These are phyloP conservation scores for Chiridota heheva DNA, from an alignment of 35 echinoderm and acorn worm genomes.

Conservation along the genomic window DNA sequence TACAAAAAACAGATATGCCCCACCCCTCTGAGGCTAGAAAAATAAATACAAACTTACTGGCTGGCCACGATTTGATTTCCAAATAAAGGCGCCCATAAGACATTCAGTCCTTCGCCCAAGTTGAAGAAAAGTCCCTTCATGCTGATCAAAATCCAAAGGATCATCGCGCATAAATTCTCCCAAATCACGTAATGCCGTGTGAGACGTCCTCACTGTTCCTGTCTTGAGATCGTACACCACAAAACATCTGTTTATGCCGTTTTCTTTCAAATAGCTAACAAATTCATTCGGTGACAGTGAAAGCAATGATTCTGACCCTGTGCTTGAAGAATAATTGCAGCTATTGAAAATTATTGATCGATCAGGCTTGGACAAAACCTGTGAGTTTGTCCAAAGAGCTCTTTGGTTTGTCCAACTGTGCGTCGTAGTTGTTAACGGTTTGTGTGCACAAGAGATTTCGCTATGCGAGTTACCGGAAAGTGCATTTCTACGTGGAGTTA, in stretches of 20 bases:
- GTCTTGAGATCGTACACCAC: constrained; percentile 45
- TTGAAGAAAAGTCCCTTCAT: constrained; percentile 59
- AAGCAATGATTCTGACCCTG: constrained; percentile 5
- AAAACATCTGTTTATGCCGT: constrained; percentile 45
- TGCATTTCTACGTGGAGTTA: no score
- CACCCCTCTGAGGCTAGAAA: not conserved
- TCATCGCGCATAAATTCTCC: constrained; percentile 32
- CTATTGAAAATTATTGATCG: no score
- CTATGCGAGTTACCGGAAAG: no score
- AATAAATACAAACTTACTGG: constrained; percentile 34
- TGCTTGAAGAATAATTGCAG: no score
- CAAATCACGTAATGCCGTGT: constrained; percentile 44
- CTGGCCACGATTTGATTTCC: constrained; percentile 60
- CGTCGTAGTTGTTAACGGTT: no score
- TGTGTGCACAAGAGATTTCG: no score
- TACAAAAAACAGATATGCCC: no score
- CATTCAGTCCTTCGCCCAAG: constrained; percentile 50
- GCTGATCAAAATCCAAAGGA: constrained; percentile 60
- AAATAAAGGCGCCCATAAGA: constrained; percentile 61
- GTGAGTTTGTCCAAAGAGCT: no score
- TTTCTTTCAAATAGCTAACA: constrained; percentile 45
- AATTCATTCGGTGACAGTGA: constrained; percentile 45
- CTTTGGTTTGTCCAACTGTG: no score
- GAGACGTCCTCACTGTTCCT: constrained; percentile 39
- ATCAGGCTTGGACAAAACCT: no score